Base-by-base conservation (phyloP, 2,113 vertebrate genomes). In the Todiramphus chloris region DNA sequence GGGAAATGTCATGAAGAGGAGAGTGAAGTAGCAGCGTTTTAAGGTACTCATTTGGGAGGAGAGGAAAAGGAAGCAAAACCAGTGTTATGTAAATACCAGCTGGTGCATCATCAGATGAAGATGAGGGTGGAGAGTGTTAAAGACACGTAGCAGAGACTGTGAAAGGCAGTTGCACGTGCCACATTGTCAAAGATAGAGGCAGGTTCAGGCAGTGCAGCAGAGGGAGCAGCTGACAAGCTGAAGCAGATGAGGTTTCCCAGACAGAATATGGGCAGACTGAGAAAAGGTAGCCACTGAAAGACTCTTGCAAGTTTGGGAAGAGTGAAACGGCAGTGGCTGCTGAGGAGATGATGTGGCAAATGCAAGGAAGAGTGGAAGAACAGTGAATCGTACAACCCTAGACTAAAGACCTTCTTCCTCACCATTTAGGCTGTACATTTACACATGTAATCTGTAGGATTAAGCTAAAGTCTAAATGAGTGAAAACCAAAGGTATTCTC, bases 81-180 rank as follows among this genome's bases (percentile, higher is more conserved):
- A 13, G 1, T 41, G 50, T 90, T 90, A 28, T 8, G 7, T 85
- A 72, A 82, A 46, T 60, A 76, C 51, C 75, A 88, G 53, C 60
- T 93, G 66, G 43, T 24, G 95, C 37, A 62, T 23, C 74, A 82
- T 51, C 80, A 82, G 78, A 55, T 89, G 80, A n/a, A 70, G 37
- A 53, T 69, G 66, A 75, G 28, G 11, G 63, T 70, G 59, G 35
- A 30, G 62, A 53, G 77, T 58, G 63, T 91, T 93, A 55, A 51
- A 53, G 55, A 4, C 41, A 83, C 90, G 87, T 78, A 87, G 39
- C 35, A 37, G 70, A 63, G 67, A 15, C 62, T 81, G 59, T 50
- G 76, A 89, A 89, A 77, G 56, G 81, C 69, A 31, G 37, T n/a
- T 35, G 48, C 17, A 3, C 4, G 0, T 73, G 53, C 53, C 75